A percentile compares a stretch with the other conserved stretches of the same genome.
These are phyloP conservation scores for Agrotis ipsilon DNA, from an alignment of 2,888 invertebrate genomes.

Conservation along the genomic window DNA sequence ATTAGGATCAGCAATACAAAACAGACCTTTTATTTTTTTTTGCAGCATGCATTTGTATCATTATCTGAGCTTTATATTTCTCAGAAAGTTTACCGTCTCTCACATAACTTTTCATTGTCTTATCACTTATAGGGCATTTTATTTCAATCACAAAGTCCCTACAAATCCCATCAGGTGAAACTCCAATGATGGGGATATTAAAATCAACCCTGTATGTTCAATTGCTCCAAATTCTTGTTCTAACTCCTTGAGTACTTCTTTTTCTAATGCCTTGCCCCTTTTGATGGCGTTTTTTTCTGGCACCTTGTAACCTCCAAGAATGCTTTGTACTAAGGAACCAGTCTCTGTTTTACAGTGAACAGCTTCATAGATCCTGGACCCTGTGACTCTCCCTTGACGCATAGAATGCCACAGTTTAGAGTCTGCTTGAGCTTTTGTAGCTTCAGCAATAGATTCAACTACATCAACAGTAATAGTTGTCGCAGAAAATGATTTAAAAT, in stretches of 20 bases:
- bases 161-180: conserved; percentile 24
- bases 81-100: conserved; percentile 13
- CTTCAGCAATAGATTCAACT: conserved; percentile 16
- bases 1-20: too few species aligned
- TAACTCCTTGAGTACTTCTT: conserved; percentile 14
- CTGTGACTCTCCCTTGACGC: conserved; percentile 27
- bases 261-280: neutral
- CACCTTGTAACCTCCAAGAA: conserved; percentile 10
- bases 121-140: conserved; percentile 30
- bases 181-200: conserved; percentile 19
- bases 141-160: conserved; percentile 23
- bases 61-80: conserved; percentile 30
- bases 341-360: conserved; percentile 24
- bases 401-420: conserved; percentile 24
- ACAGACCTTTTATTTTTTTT: conserved; percentile 11
- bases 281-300: conserved; percentile 14
- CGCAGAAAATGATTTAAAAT: conserved; percentile 15
- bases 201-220: conserved; percentile 22
- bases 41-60: conserved; percentile 27
- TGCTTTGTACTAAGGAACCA: conserved; percentile 27
- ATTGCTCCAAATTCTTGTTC: conserved; percentile 18
- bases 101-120: conserved; percentile 28
- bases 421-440: conserved; percentile 25
- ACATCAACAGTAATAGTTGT: conserved; percentile 8
- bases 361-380: conserved; percentile 26